Percentiles rank a stretch among this genome's conserved stretches.
Evolutionary conservation across 1,140 invertebrate species (phyloP).

Genomic region (Drosophila serrata): DNA sequence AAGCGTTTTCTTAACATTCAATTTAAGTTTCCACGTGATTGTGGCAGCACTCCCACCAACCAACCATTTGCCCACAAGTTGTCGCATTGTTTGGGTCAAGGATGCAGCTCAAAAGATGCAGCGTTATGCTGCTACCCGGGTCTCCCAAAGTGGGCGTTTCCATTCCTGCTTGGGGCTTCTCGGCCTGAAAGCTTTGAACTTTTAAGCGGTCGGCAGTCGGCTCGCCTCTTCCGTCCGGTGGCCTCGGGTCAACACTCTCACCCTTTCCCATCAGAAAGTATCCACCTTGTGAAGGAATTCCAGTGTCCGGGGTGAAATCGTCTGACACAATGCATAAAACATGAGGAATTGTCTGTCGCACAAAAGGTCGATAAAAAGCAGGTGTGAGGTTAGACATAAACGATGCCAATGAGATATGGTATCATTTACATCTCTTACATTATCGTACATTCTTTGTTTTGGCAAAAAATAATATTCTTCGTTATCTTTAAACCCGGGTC

Average conservation of each 20-base stretch:
- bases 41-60: neutral
- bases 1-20: conserved; percentile 34
- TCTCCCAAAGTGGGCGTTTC: conserved; percentile 15
- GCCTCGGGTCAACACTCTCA: conserved; percentile 31
- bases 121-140: conserved; percentile 38
- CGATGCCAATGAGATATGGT: neutral
- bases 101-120: conserved; percentile 49
- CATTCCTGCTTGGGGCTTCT: conserved; percentile 26
- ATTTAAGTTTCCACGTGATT: conserved; percentile 49
- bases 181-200: conserved; percentile 68
- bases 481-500: too few relatives aligned
- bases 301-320: conserved; percentile 37
- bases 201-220: conserved; percentile 36
- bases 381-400: neutral
- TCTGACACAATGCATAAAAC: conserved; percentile 65
- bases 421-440: neutral
- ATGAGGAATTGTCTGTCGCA: conserved; percentile 59
- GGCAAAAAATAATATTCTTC: too few relatives aligned
- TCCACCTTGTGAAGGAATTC: conserved; percentile 43
- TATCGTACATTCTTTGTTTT: neutral
- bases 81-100: conserved; percentile 73
- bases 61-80: conserved; percentile 52
- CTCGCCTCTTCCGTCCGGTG: neutral
- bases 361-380: conserved; percentile 43
- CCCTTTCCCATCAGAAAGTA: conserved; percentile 24